These are phyloP conservation scores for Psettodes erumei DNA, from an alignment of 2,113 vertebrate genomes.

Conservation along the genomic window DNA sequence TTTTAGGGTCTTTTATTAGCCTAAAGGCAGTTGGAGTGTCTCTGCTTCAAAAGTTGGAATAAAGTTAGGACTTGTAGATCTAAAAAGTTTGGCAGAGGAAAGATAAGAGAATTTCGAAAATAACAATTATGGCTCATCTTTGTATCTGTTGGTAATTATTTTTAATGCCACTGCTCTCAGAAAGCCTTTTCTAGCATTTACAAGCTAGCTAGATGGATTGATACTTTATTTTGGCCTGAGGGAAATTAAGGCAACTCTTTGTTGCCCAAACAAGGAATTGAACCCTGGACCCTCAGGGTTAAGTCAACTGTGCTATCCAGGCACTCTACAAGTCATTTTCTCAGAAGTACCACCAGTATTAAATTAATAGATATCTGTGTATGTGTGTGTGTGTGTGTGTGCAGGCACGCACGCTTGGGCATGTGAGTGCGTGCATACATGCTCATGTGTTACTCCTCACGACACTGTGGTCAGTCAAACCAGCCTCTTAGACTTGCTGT, in stretches of 20 bases:
- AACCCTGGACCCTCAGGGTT: too few species aligned
- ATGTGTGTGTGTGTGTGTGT: constrained; percentile 13
- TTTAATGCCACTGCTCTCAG: neutral
- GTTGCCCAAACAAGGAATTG: too few species aligned
- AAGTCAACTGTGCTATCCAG: too few species aligned
- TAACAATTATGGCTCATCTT: constrained; percentile 2
- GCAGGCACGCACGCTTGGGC: neutral
- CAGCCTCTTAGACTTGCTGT: constrained; percentile 46
- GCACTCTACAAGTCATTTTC: neutral
- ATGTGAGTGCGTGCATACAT: constrained; percentile 11
- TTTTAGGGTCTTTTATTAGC: neutral
- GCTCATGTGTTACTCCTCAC: constrained; percentile 50
- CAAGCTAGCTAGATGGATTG: too few species aligned
- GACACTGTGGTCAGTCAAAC: constrained; percentile 64
- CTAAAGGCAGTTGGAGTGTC: neutral
- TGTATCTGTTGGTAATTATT: neutral
- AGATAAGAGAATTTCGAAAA: neutral
- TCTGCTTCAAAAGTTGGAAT: neutral
- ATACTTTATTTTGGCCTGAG: too few species aligned
- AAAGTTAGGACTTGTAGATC: neutral
- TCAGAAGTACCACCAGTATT: neutral
- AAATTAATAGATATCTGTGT: constrained; percentile 12
- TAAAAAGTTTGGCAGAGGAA: neutral
- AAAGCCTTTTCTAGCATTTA: neutral
- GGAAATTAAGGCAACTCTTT: too few species aligned